A percentile compares a stretch with the other conserved stretches of the same genome.
Conservation (phyloP, 35 echinoderm and acorn worm species). For the Hemicentrotus pulcherrimus region DNA sequence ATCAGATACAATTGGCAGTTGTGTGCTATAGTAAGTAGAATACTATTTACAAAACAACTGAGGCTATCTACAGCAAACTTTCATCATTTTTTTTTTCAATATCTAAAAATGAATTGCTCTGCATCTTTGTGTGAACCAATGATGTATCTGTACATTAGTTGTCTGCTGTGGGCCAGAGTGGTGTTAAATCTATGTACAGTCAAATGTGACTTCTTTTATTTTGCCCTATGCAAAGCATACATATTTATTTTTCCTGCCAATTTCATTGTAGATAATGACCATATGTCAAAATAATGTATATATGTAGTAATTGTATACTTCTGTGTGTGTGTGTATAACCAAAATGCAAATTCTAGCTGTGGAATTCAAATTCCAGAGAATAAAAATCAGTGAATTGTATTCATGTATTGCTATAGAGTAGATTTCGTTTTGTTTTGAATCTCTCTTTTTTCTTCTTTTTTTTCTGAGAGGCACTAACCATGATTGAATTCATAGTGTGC, state of each 20-base stretch:
- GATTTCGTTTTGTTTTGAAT: neutral
- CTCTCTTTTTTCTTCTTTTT: too few species aligned
- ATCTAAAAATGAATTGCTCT: neutral
- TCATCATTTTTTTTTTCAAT: neutral
- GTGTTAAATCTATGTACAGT: neutral
- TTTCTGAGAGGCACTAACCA: too few species aligned
- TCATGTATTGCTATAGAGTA: conserved; percentile 13
- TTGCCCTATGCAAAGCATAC: neutral
- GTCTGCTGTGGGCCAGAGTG: neutral
- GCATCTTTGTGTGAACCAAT: neutral
- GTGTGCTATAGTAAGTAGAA: neutral
- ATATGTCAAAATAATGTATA: neutral
- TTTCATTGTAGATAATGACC: neutral
- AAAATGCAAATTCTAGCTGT: neutral
- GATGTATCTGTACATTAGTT: neutral
- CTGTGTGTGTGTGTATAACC: neutral
- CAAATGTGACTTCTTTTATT: neutral
- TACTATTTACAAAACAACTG: neutral
- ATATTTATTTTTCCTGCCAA: neutral
- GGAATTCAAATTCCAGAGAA: neutral
- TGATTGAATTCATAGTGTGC: too few species aligned
- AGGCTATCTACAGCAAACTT: neutral
- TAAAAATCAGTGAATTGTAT: conserved; percentile 7
- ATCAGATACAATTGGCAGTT: neutral
- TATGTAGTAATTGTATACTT: neutral